Percentiles rank a stretch among this genome's conserved stretches.
Conservation (phyloP, 2,113 vertebrate species). For the Pomatorhinus ruficollis region DNA sequence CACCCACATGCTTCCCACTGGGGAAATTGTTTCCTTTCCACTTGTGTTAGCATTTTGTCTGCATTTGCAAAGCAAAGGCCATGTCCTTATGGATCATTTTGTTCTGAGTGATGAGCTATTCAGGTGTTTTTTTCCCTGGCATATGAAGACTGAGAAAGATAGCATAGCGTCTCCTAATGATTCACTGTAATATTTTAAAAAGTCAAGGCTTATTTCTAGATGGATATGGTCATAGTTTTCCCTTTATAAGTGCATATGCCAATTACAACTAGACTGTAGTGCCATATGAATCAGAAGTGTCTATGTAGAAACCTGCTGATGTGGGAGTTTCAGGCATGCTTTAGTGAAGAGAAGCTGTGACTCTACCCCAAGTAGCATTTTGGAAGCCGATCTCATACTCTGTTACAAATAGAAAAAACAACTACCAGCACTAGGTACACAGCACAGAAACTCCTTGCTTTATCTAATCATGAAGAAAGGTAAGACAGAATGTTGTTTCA, state of each 20-base stretch:
- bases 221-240: background rate
- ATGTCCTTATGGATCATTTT: background rate
- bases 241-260: background rate
- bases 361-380: background rate
- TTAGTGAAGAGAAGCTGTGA: background rate
- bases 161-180: background rate
- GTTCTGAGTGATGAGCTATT: background rate
- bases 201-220: background rate
- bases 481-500: background rate
- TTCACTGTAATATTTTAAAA: background rate
- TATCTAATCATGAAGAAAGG: background rate
- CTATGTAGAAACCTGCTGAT: background rate
- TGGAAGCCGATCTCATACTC: background rate
- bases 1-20: background rate
- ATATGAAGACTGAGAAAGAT: background rate
- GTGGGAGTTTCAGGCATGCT: background rate
- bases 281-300: background rate
- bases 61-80: background rate
- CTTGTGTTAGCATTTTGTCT: background rate
- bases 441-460: background rate
- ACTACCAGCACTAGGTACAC: background rate
- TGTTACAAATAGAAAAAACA: background rate
- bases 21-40: background rate
- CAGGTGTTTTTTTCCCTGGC: background rate
- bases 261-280: background rate